Base-by-base conservation (phyloP, 2,888 invertebrate species). In the Callimorpha dominula region DNA sequence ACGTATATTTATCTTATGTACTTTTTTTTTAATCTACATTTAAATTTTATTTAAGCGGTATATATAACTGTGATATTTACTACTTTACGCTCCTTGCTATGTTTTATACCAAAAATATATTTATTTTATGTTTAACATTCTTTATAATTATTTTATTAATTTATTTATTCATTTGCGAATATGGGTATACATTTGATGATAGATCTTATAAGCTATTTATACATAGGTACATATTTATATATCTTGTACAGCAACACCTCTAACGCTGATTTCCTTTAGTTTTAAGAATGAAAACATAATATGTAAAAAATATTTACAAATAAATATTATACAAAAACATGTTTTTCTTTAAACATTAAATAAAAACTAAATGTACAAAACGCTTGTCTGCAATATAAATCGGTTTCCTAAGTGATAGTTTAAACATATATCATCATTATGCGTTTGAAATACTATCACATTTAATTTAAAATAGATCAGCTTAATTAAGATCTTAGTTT, bases 41-140 rank as follows among this genome's bases (percentile, higher is more conserved):
- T 68, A 57, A 43, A 65, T 54, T 75, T 17, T 74, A 68, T 76
- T 57, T 77, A 78, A 85, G 93, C 92, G 87, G 93, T 94, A 93
- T 92, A 82, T 85, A 71, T 90, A 89, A 84, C 93, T 94, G 94
- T 94, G 94, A 94, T 94, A 92, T 76, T 70, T 81, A 64, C 72
- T 77, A 72, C 66, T 42, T 73, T 86, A 86, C 84, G 71, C 75
- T 76, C 76, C 52, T 62, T 52, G 20, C 42, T 62, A 42, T 31
- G 14, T 68, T 31, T 46, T 43, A 73, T 75, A 68, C 84, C 81
- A 82, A 82, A 85, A 74, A 68, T 72, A 72, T 46, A 71, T 70
- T 68, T 66, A 68, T 66, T 64, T n/a, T 40, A 31, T 62, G 12
- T 68, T n/a, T 57, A 46, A 12, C 0, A 4, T 15, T 46, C n/a